Base-by-base conservation (phyloP, 2,797 vertebrate genomes). In the Squalus acanthias region DNA sequence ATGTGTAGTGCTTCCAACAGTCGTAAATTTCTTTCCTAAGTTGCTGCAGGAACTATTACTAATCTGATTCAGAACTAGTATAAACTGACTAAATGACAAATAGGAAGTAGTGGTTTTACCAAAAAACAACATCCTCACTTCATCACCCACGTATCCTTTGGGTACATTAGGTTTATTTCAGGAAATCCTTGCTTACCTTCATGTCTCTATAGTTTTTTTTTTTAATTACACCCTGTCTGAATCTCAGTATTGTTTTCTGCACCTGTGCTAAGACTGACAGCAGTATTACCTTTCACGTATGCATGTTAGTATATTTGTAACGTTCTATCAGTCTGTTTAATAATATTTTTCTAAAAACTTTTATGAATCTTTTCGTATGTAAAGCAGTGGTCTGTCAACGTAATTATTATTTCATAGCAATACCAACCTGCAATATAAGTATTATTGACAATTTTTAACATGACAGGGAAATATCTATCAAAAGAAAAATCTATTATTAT, bases 311-410 rank as follows among this genome's bases (percentile, higher is more conserved):
- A 93, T 93, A 46, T 93, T 69, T 69, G 33, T 93, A 93, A 24
- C 24, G 63, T 91, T 93, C 65, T 33, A 39, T 69, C n/a, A 46
- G 8, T 46, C 65, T 67, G 65, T 39, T 93, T 67, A 69, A 93
- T 69, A 69, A 67, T 93, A 93, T 67, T 93, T 93, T 93, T 93
- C 63, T 93, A 93, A 93, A 93, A 93, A 93, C 91, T 93, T 93
- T 67, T 93, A 46, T 69, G 91, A 65, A 92, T 92, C 91, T 93
- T 93, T 93, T 93, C 63, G 8, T 69, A 93, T 24, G n/a, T 93
- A 46, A 93, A 93, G n/a, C 63, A 69, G 65, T 93, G 91, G 1
- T 93, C 91, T 22, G 91, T 93, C 91, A 93, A 93, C 69, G 65
- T 93, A 69, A 93, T 65, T 93, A 69, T 69, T 93, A 69, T 69